phyloP scores from a whole-genome alignment of 2,888 invertebrate genomes.

The Acronicta aceris region DNA sequence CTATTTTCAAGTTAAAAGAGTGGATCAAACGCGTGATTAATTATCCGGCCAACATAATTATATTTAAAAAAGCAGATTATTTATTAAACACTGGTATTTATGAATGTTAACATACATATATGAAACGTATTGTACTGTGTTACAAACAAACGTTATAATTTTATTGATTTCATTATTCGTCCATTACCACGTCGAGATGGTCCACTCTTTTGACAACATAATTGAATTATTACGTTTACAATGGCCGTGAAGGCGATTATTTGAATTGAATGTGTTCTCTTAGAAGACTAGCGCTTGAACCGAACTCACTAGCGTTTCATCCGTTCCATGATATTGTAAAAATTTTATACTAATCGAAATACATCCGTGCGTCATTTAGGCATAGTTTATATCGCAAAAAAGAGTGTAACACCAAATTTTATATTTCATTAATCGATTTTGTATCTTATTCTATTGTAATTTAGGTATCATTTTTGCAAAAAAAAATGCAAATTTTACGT shows the following conservation, averaged over 20 bases:
- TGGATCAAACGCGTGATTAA: conserved; percentile 70
- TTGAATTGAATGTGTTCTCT: conserved; percentile 67
- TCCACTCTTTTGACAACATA: conserved; percentile 74
- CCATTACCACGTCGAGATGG: conserved; percentile 63
- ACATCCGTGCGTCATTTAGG: conserved; percentile 73
- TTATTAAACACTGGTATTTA: conserved; percentile 60
- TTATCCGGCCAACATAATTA: conserved; percentile 79
- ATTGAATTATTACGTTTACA: conserved; percentile 46
- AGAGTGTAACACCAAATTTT: conserved; percentile 74
- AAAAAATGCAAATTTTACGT: conserved; percentile 41
- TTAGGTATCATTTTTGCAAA: conserved; percentile 56
- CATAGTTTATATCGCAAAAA: conserved; percentile 63
- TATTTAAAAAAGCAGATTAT: conserved; percentile 50
- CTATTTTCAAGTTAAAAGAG: conserved; percentile 76
- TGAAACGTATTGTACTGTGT: conserved; percentile 56
- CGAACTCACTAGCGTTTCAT: conserved; percentile 76
- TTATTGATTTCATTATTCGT: conserved; percentile 73
- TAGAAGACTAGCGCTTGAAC: conserved; percentile 69
- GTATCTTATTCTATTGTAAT: conserved; percentile 60
- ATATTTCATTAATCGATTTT: conserved; percentile 62
- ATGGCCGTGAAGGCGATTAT: conserved; percentile 54
- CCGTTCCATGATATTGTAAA: conserved; percentile 81
- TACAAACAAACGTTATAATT: conserved; percentile 59
- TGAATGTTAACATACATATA: conserved; percentile 65
- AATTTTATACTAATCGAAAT: conserved; percentile 72